Conservation (phyloP, 2,797 vertebrate genomes). For the Allobates femoralis region DNA sequence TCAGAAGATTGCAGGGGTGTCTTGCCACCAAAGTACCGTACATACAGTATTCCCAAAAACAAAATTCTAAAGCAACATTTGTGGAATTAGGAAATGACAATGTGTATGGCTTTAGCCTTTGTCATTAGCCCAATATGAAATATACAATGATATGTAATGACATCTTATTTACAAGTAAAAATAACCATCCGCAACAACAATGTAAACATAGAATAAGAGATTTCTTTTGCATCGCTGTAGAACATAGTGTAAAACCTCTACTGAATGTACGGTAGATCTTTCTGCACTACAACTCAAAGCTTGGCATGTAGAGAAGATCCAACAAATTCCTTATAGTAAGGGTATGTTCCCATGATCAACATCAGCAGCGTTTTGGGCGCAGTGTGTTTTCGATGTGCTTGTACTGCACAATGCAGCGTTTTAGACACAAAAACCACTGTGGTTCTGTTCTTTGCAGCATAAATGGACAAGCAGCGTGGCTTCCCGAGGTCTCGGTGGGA, state of each 20-base stretch:
- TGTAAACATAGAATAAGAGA: neutral
- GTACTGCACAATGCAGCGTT: too few relatives aligned
- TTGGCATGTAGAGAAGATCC: neutral
- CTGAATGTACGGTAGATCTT: too few relatives aligned
- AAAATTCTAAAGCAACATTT: neutral
- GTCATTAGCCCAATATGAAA: neutral
- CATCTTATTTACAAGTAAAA: conserved; percentile 16
- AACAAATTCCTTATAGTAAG: too few relatives aligned
- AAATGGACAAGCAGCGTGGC: too few relatives aligned
- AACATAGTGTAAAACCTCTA: neutral
- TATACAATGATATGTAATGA: conserved; percentile 2
- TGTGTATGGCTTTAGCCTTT: neutral
- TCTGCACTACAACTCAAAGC: neutral
- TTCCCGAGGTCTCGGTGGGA: too few relatives aligned
- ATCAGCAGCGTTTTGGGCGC: too few relatives aligned
- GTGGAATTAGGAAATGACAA: neutral
- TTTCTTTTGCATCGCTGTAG: neutral
- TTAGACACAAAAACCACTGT: too few relatives aligned
- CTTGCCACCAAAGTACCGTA: neutral
- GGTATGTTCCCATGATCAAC: too few relatives aligned
- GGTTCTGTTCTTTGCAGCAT: too few relatives aligned
- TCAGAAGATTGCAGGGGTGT: neutral
- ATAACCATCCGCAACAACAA: neutral
- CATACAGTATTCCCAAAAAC: conserved; percentile 14
- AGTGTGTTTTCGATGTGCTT: too few relatives aligned